phyloP scores from a whole-genome alignment of 2,797 vertebrate species.

The Eremophila alpestris region DNA sequence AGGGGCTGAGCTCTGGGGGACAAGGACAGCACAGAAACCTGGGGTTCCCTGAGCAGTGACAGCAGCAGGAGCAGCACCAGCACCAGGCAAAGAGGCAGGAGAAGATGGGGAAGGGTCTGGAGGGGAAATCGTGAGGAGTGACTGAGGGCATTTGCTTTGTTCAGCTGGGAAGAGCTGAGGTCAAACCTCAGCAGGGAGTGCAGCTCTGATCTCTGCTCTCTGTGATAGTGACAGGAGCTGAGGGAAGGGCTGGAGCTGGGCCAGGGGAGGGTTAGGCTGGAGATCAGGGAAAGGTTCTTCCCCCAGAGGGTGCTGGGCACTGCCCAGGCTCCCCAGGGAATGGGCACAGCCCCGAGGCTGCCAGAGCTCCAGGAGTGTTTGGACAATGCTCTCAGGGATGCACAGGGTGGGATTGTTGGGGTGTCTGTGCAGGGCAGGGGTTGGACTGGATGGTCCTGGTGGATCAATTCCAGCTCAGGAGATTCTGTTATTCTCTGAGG shows the following conservation, averaged over 20 bases:
- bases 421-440: background rate
- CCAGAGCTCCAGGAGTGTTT: background rate
- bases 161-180: background rate
- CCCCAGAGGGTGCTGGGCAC: background rate
- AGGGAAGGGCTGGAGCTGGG: background rate
- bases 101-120: background rate
- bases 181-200: background rate
- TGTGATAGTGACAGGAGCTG: background rate
- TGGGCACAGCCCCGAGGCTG: accelerated
- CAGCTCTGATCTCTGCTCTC: background rate
- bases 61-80: background rate
- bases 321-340: background rate
- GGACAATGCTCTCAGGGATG: accelerated
- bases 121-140: background rate
- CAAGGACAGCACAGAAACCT: background rate
- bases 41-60: background rate
- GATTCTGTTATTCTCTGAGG: background rate
- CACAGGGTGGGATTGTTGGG: background rate
- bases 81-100: no score
- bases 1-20: background rate
- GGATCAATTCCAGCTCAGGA: background rate
- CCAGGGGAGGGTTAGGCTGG: accelerated
- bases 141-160: background rate
- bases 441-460: background rate
- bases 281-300: background rate